phyloP scores from a whole-genome alignment of 1,140 invertebrate genomes.

The Cataglyphis hispanica region DNA sequence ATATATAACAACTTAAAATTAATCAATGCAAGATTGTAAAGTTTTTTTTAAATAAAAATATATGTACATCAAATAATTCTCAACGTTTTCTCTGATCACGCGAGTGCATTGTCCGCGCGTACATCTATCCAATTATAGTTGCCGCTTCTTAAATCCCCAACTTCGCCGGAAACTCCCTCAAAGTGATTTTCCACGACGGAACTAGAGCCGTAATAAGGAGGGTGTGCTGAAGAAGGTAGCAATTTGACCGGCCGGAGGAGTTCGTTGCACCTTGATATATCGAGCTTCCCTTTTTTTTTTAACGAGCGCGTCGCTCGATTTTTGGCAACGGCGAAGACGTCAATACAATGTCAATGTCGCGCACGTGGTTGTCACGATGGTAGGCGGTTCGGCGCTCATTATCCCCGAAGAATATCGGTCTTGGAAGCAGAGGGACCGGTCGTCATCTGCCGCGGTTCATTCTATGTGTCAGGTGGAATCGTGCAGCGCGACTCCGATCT shows the following conservation, averaged over 20 bases:
- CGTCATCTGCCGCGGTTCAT: constrained; percentile 73
- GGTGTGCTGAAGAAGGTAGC: constrained; percentile 61
- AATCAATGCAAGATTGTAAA: not conserved
- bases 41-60: not conserved
- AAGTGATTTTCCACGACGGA: constrained; percentile 60
- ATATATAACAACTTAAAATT: not conserved
- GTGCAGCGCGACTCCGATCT: constrained; percentile 53
- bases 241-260: constrained; percentile 48
- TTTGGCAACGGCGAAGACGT: constrained; percentile 5
- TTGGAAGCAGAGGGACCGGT: constrained; percentile 46
- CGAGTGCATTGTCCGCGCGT: not conserved
- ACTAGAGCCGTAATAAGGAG: constrained; percentile 58
- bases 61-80: not conserved
- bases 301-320: constrained; percentile 30
- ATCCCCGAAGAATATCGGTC: constrained; percentile 45
- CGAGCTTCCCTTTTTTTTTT: not conserved
- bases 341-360: constrained; percentile 45
- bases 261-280: constrained; percentile 40
- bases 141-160: constrained; percentile 31
- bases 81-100: not conserved
- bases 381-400: constrained; percentile 29
- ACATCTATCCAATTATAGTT: not conserved
- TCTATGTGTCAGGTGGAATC: constrained; percentile 76
- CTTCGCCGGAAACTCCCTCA: constrained; percentile 28
- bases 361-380: constrained; percentile 9